phyloP scores from a whole-genome alignment of 2,113 vertebrate genomes.

The Tursiops truncatus region DNA sequence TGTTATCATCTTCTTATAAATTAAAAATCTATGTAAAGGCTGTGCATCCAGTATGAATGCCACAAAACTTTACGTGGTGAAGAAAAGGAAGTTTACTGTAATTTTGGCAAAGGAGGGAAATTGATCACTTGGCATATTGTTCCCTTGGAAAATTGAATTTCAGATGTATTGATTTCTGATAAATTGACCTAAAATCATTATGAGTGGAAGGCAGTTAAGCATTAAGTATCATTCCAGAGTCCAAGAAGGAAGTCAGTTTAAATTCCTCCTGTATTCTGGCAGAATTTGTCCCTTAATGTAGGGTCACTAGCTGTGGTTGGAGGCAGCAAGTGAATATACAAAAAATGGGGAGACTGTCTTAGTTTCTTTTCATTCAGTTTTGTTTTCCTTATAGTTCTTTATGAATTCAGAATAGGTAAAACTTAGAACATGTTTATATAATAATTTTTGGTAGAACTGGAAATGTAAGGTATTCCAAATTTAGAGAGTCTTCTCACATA shows the following conservation, averaged over 20 bases:
- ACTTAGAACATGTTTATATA: neutral
- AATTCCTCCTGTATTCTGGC: neutral
- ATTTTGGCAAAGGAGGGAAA: neutral
- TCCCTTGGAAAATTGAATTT: slow-evolving; percentile 4
- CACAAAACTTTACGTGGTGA: neutral
- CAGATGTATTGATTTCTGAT: neutral
- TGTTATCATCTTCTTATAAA: neutral
- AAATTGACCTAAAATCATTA: neutral
- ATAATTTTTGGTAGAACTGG: neutral
- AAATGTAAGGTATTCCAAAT: neutral
- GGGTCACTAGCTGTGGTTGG: neutral
- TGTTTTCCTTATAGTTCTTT: neutral
- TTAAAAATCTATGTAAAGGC: neutral
- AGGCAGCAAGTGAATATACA: neutral
- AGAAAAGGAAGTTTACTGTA: neutral
- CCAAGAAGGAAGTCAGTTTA: neutral
- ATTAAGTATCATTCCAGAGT: neutral
- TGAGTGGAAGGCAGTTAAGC: neutral
- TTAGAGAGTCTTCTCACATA: neutral
- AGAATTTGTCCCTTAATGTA: neutral
- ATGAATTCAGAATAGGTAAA: neutral
- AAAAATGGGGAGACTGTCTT: neutral
- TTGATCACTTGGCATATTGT: neutral
- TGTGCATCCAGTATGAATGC: neutral
- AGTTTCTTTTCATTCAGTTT: neutral